These are phyloP conservation scores for Chaetodon trifasciatus DNA, from an alignment of 2,797 vertebrate species.

Conservation along the genomic window DNA sequence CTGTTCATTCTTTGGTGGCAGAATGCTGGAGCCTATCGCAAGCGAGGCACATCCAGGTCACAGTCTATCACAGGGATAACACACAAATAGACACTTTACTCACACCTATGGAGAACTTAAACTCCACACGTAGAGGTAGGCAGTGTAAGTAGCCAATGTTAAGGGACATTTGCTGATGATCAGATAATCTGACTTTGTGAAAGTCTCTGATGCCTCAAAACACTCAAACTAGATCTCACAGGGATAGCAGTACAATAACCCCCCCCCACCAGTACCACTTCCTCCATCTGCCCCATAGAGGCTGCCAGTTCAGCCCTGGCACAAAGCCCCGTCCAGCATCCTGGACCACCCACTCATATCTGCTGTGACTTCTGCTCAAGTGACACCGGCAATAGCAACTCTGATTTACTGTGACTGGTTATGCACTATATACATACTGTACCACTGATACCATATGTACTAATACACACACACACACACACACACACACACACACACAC, in stretches of 20 bases:
- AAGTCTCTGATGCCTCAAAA: conserved; percentile 27
- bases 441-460: neutral
- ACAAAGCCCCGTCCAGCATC: conserved; percentile 29
- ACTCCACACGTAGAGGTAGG: neutral
- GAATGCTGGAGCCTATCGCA: neutral
- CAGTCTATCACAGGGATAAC: neutral
- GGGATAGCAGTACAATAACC: conserved; percentile 21
- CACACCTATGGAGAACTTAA: neutral
- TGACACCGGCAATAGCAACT: conserved; percentile 31
- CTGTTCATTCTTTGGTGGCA: no score
- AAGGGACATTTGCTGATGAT: conserved; percentile 6
- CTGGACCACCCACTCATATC: conserved; percentile 59
- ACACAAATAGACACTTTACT: neutral
- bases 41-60: neutral
- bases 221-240: conserved; percentile 12
- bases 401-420: conserved; percentile 16
- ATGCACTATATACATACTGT: neutral
- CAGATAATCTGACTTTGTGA: neutral
- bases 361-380: conserved; percentile 42
- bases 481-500: no score
- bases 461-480: neutral
- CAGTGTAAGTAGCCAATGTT: neutral
- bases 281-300: conserved; percentile 60
- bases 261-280: conserved; percentile 49
- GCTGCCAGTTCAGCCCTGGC: conserved; percentile 71